These are phyloP conservation scores for Hydrotaea cyrtoneurina DNA, from an alignment of 2,888 invertebrate species.

Conservation along the genomic window DNA sequence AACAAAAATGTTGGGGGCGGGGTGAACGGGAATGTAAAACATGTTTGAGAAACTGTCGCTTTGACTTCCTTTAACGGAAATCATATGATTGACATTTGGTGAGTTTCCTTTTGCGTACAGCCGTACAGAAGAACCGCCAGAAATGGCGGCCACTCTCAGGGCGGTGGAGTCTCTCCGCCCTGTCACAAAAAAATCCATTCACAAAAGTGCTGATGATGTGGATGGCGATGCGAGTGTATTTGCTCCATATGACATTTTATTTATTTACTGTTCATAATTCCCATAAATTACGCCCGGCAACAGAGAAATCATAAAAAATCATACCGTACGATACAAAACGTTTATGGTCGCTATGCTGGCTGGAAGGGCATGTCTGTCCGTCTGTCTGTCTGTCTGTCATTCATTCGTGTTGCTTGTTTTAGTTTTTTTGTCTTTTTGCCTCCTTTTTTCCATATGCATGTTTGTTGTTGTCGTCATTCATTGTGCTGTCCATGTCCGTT, in stretches of 20 bases:
- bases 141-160: constrained; percentile 26
- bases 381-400: not conserved
- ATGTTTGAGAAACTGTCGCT: constrained; percentile 41
- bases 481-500: not conserved
- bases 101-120: not conserved
- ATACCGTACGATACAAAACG: constrained; percentile 19
- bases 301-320: constrained; percentile 23
- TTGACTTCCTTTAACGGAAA: constrained; percentile 63
- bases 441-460: not conserved
- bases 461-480: not conserved
- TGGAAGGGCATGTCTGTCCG: too few relatives aligned
- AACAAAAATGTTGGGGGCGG: not conserved
- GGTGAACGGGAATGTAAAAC: not conserved
- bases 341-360: constrained; percentile 12
- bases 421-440: not conserved
- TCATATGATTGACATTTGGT: constrained; percentile 53
- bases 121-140: constrained; percentile 28
- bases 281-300: constrained; percentile 50
- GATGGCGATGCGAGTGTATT: not conserved
- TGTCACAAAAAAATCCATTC: constrained; percentile 15
- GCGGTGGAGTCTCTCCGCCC: too few relatives aligned
- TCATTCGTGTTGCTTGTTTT: too few relatives aligned
- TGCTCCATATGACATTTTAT: constrained; percentile 53
- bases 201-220: constrained; percentile 35
- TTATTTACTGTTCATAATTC: constrained; percentile 59